phyloP scores from a whole-genome alignment of 1,140 invertebrate species.

The Linepithema humile region DNA sequence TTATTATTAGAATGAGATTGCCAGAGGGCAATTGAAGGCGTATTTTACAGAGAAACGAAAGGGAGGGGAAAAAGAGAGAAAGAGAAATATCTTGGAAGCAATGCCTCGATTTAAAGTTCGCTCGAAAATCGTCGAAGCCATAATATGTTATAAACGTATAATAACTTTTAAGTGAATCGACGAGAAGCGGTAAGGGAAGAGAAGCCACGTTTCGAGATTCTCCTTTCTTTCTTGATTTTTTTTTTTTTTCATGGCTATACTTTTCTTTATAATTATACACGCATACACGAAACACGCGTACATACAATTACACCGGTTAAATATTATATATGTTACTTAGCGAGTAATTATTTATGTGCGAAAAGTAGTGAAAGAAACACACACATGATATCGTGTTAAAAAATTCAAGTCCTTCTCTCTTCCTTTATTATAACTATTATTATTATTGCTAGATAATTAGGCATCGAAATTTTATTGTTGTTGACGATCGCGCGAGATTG shows the following conservation, averaged over 20 bases:
- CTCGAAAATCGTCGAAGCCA: conserved; percentile 64
- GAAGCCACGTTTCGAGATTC: conserved; percentile 79
- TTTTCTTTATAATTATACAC: conserved; percentile 55
- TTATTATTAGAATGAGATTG: conserved; percentile 64
- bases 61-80: conserved; percentile 53
- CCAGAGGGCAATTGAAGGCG: conserved; percentile 82
- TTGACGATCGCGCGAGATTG: conserved; percentile 48
- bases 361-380: conserved; percentile 67
- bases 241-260: conserved; percentile 50
- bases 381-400: conserved; percentile 77
- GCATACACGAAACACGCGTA: conserved; percentile 53
- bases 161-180: conserved; percentile 57
- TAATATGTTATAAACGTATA: conserved; percentile 52
- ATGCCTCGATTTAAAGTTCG: conserved; percentile 64
- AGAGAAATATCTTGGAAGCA: conserved; percentile 50
- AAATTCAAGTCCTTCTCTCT: conserved; percentile 46
- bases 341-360: conserved; percentile 60
- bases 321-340: conserved; percentile 65
- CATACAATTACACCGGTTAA: conserved; percentile 62
- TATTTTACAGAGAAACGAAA: conserved; percentile 77
- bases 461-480: conserved; percentile 57
- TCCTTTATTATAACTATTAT: conserved; percentile 60
- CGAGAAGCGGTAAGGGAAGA: conserved; percentile 60
- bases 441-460: conserved; percentile 63
- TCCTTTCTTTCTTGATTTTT: conserved; percentile 72